Conservation (phyloP, 2,797 vertebrate species). For the Lophotriccus pileatus region DNA sequence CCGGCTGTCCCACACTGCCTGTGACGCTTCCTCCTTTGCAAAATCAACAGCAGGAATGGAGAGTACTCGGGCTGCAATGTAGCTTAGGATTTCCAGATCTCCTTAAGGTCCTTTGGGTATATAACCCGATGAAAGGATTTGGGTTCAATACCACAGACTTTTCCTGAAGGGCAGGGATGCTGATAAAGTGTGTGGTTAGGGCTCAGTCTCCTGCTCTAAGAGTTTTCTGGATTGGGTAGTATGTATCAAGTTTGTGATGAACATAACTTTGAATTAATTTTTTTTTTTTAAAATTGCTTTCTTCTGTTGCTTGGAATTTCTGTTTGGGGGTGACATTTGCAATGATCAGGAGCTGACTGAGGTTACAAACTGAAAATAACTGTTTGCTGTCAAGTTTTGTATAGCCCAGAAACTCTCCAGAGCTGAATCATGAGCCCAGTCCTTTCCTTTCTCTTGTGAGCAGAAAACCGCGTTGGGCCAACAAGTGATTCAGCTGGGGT, state of each 20-base stretch:
- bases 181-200: background rate
- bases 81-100: background rate
- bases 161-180: background rate
- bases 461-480: background rate
- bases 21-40: background rate
- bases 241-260: background rate
- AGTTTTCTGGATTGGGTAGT: background rate
- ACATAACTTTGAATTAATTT: background rate
- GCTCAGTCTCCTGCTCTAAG: background rate
- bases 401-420: background rate
- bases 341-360: background rate
- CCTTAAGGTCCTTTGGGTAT: background rate
- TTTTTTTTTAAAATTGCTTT: background rate
- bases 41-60: background rate
- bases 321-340: background rate
- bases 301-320: background rate
- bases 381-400: background rate
- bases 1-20: background rate
- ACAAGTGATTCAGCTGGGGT: background rate
- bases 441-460: background rate
- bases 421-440: background rate
- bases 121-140: background rate
- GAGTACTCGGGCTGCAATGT: fast-evolving
- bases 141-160: background rate
- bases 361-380: background rate